phyloP scores from a whole-genome alignment of 2,888 invertebrate genomes.

The Ennomos erosarius region DNA sequence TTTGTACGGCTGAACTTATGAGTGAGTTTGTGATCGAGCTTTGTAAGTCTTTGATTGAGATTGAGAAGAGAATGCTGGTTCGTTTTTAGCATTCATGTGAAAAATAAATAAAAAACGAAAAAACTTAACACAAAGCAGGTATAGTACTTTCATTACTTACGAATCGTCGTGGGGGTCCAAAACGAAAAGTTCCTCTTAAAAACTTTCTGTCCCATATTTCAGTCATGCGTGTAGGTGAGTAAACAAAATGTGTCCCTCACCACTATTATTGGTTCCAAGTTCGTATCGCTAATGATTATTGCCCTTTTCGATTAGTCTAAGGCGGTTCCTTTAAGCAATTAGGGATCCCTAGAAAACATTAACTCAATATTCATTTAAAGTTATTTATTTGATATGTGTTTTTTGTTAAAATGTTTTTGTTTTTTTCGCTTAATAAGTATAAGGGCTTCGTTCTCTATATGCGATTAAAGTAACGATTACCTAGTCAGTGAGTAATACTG shows the following conservation, averaged over 20 bases:
- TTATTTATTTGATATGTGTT: not conserved
- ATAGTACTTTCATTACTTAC: conserved; percentile 55
- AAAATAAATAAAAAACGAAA: no score
- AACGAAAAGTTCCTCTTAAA: conserved; percentile 48
- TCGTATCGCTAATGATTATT: conserved; percentile 23
- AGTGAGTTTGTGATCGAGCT: no score
- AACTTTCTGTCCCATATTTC: conserved; percentile 49
- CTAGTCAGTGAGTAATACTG: no score
- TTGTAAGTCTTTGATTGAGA: no score
- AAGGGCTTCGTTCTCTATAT: no score
- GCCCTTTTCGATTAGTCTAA: conserved; percentile 20
- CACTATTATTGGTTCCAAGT: conserved; percentile 17
- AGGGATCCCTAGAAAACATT: conserved; percentile 15
- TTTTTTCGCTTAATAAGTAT: no score
- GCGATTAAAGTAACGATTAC: no score
- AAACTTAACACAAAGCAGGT: no score
- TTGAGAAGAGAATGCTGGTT: no score
- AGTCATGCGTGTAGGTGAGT: conserved; percentile 7
- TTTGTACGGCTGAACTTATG: no score
- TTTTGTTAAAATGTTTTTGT: no score
- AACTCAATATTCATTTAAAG: not conserved
- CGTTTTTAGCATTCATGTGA: no score
- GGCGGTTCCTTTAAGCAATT: conserved; percentile 10
- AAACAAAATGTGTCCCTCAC: conserved; percentile 16
- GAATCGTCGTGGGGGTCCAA: conserved; percentile 61